Evolutionary conservation across 2,113 vertebrate genomes (phyloP).

Genomic region (Pteruthius melanotis): DNA sequence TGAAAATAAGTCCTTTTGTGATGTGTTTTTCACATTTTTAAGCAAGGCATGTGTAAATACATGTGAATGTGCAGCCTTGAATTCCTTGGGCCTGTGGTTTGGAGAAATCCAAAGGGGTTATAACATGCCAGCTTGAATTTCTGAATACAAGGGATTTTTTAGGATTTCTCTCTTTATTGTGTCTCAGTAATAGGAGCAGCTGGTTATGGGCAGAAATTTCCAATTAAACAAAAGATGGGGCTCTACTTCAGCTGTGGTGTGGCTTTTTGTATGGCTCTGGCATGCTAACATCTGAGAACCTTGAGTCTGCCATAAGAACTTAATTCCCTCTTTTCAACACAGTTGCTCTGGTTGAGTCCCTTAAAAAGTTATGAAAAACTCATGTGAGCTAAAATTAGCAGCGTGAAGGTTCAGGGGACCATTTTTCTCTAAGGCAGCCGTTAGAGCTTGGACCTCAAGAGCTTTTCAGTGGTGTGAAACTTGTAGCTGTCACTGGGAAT

Average conservation of each 20-base stretch:
- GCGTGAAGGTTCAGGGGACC: not conserved
- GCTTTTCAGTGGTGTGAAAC: not conserved
- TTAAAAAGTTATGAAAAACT: not conserved
- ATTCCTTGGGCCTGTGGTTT: conserved; percentile 37
- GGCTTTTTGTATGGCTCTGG: not conserved
- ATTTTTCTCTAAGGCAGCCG: not conserved
- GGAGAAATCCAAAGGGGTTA: conserved; percentile 5
- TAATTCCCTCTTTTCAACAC: not conserved
- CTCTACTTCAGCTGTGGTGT: not conserved
- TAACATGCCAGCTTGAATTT: conserved; percentile 13
- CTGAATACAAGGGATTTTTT: conserved; percentile 36
- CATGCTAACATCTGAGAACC: not conserved
- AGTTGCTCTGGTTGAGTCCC: not conserved
- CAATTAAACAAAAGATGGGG: not conserved
- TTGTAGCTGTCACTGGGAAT: not conserved
- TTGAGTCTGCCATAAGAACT: not conserved
- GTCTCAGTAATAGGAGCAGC: conserved; percentile 27
- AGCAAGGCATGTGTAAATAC: not conserved
- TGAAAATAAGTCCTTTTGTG: not conserved
- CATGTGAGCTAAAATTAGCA: not conserved
- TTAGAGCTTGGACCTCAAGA: not conserved
- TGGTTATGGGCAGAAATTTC: not conserved
- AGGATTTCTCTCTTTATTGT: conserved; percentile 30
- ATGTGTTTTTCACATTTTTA: conserved; percentile 32
- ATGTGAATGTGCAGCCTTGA: not conserved